These are phyloP conservation scores for Agrotis segetum DNA, from an alignment of 2,888 invertebrate genomes.

Conservation along the genomic window DNA sequence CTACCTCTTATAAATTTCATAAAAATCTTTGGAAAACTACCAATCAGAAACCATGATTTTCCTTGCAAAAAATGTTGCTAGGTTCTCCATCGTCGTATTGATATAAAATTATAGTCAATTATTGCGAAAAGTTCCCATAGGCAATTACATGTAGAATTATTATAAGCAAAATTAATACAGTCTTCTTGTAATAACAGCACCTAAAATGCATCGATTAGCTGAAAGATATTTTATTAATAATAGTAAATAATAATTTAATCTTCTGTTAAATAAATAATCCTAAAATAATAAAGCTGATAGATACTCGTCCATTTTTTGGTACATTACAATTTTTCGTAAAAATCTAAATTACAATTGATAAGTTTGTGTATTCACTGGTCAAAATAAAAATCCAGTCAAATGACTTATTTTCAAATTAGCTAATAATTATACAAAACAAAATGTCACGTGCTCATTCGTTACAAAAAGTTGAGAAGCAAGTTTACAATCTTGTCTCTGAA, in stretches of 20 bases:
- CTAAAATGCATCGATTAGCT: constrained; percentile 7
- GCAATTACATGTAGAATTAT: background rate
- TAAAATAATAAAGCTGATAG: constrained; percentile 29
- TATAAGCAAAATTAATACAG: constrained; percentile 14
- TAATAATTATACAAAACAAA: background rate
- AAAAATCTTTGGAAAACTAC: constrained; percentile 4
- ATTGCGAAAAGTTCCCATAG: constrained; percentile 14
- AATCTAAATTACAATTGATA: background rate
- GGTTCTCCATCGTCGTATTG: no score
- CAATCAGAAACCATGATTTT: no score
- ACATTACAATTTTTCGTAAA: constrained; percentile 12
- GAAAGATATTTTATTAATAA: constrained; percentile 7
- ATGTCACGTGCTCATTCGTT: background rate
- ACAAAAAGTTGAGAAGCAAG: background rate
- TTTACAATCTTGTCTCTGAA: background rate
- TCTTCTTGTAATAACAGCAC: constrained; percentile 14
- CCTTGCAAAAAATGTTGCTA: no score
- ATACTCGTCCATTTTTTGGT: constrained; percentile 28
- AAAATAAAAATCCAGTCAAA: background rate
- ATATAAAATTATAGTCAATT: background rate
- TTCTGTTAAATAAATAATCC: constrained; percentile 29
- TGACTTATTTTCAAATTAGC: background rate
- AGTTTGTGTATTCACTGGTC: constrained; percentile 4
- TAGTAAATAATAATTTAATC: constrained; percentile 37
- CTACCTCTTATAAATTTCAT: constrained; percentile 1